These are phyloP conservation scores for Drosophila maculinotata DNA, from an alignment of 2,888 invertebrate genomes.

Conservation along the genomic window DNA sequence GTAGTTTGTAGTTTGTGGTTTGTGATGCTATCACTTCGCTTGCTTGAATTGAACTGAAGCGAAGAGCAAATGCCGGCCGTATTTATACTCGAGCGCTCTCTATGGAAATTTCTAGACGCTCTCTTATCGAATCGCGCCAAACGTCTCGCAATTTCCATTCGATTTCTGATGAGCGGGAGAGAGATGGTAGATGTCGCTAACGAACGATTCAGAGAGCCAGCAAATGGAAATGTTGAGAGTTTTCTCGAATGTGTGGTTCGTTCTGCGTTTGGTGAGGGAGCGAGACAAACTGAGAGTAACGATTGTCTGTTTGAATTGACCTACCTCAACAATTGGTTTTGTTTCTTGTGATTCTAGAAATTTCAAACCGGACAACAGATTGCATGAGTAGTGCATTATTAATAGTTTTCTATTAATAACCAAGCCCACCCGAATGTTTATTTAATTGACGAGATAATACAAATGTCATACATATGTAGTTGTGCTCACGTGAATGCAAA, in stretches of 20 bases:
- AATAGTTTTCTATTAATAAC: constrained; percentile 2
- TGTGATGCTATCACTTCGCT: constrained; percentile 56
- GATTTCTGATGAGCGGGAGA: constrained; percentile 8
- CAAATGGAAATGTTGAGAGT: constrained; percentile 6
- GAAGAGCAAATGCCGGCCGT: constrained; percentile 38
- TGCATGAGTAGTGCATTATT: background rate
- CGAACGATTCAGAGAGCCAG: background rate
- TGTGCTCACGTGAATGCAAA: constrained; percentile 3
- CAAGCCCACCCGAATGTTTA: too few relatives aligned
- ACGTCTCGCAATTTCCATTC: constrained; percentile 13
- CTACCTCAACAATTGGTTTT: constrained; percentile 14
- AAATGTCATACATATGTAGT: too few relatives aligned
- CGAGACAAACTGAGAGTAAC: background rate
- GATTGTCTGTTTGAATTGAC: background rate
- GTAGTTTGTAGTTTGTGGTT: constrained; percentile 6
- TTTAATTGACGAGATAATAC: too few relatives aligned
- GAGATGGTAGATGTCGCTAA: constrained; percentile 1
- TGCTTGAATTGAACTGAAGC: constrained; percentile 62
- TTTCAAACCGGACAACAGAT: background rate
- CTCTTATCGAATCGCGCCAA: constrained; percentile 46
- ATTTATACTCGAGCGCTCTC: constrained; percentile 62
- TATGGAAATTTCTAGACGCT: constrained; percentile 54
- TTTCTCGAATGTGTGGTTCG: constrained; percentile 28
- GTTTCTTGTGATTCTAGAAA: constrained; percentile 13
- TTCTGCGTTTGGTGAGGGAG: background rate